A percentile compares a stretch with the other conserved stretches of the same genome.
phyloP scores from a whole-genome alignment of 2,888 invertebrate species.

The Drosophila kambysellisi region DNA sequence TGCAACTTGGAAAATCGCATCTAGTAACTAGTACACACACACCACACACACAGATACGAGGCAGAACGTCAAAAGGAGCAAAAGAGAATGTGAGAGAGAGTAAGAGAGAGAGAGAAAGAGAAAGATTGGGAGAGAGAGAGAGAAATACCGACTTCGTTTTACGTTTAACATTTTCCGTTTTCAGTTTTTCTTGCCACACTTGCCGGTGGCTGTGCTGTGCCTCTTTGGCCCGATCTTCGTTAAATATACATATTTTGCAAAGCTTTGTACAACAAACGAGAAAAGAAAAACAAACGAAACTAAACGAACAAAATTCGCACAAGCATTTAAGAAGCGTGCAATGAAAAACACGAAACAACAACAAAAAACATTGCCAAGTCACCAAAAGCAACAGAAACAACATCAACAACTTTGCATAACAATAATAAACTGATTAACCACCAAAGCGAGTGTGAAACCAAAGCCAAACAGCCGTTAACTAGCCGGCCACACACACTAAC shows the following conservation, averaged over 20 bases:
- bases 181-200: constrained; percentile 19
- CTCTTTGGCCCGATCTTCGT: constrained; percentile 48
- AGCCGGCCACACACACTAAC: constrained; percentile 35
- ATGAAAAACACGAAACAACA: constrained; percentile 14
- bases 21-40: constrained; percentile 1
- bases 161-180: constrained; percentile 32
- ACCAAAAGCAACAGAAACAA: constrained; percentile 21
- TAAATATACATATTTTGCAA: not conserved
- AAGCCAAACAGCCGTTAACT: constrained; percentile 58
- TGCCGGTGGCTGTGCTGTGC: constrained; percentile 13
- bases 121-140: not conserved
- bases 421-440: constrained; percentile 48
- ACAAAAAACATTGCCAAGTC: constrained; percentile 19
- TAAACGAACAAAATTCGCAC: not conserved
- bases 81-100: constrained; percentile 9
- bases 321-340: not conserved
- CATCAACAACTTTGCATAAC: not conserved
- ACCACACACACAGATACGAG: constrained; percentile 6
- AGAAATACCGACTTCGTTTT: constrained; percentile 28
- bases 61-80: constrained; percentile 29
- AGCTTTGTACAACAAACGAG: not conserved
- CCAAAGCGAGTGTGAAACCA: constrained; percentile 44
- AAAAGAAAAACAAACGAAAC: not conserved
- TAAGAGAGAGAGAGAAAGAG: not conserved
- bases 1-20: constrained; percentile 35